phyloP scores from a whole-genome alignment of 2,797 vertebrate genomes.

The Enteromius anoplus region DNA sequence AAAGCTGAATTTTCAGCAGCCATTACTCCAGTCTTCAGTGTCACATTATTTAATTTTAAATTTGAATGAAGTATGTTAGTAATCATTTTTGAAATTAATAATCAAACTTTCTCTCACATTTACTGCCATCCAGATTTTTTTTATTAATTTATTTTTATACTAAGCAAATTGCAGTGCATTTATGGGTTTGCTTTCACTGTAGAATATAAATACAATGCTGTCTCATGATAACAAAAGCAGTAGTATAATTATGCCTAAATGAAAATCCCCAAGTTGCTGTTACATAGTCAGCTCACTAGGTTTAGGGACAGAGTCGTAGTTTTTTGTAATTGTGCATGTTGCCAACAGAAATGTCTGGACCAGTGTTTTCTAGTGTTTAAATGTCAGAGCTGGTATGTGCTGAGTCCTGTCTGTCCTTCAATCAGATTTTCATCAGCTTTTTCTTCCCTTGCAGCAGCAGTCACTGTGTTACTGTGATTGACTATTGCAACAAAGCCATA shows the following conservation, averaged over 20 bases:
- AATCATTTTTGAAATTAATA: not conserved
- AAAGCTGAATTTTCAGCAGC: not conserved
- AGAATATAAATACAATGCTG: not conserved
- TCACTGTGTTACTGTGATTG: conserved; percentile 45
- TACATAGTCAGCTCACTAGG: not conserved
- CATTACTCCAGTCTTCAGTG: not conserved
- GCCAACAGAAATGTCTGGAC: conserved; percentile 25
- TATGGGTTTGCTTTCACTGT: not conserved
- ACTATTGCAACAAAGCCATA: not conserved
- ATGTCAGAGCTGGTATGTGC: conserved; percentile 45
- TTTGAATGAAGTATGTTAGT: not conserved
- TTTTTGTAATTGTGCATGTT: conserved; percentile 27
- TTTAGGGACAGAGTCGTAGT: not conserved
- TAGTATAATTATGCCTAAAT: conserved; percentile 16
- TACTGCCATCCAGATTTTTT: not conserved
- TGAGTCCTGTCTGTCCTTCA: conserved; percentile 65
- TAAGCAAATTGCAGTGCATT: not conserved
- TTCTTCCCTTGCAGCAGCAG: conserved; percentile 59
- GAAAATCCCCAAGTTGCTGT: not conserved
- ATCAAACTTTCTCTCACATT: not conserved
- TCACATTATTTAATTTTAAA: not conserved
- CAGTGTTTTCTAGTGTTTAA: conserved; percentile 40
- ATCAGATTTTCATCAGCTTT: conserved; percentile 64
- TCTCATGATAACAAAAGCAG: not conserved
- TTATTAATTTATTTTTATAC: not conserved